Conservation (phyloP, 2,113 vertebrate species). For the Setophaga petechia region DNA sequence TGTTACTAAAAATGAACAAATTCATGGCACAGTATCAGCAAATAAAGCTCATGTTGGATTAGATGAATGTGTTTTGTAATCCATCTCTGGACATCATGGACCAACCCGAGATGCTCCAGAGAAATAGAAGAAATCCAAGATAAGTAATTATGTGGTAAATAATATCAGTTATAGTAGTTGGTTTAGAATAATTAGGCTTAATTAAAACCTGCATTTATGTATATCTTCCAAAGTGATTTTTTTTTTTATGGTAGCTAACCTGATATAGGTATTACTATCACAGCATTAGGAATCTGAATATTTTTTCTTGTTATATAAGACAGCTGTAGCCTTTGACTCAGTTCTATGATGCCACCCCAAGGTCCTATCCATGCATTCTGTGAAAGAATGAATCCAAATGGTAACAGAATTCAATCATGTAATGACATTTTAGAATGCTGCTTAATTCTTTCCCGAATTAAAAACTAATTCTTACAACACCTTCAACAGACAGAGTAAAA, state of each 20-base stretch:
- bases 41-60: not conserved
- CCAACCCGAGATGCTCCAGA: not conserved
- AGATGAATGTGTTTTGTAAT: not conserved
- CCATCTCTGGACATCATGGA: not conserved
- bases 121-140: not conserved
- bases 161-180: not conserved
- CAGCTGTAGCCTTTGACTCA: not conserved
- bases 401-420: not conserved
- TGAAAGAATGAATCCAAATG: not conserved
- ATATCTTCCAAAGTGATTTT: not conserved
- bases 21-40: not conserved
- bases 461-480: not conserved
- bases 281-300: not conserved
- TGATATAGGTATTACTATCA: not conserved
- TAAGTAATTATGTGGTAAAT: not conserved
- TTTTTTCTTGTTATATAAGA: not conserved
- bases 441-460: not conserved
- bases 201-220: not conserved
- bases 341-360: rapidly evolving
- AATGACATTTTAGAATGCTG: not conserved
- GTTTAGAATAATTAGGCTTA: not conserved
- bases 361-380: not conserved
- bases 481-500: not conserved
- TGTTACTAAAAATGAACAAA: not conserved
- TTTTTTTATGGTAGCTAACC: not conserved